Base-by-base conservation (phyloP, 2,113 vertebrate genomes). In the Mesocricetus auratus region DNA sequence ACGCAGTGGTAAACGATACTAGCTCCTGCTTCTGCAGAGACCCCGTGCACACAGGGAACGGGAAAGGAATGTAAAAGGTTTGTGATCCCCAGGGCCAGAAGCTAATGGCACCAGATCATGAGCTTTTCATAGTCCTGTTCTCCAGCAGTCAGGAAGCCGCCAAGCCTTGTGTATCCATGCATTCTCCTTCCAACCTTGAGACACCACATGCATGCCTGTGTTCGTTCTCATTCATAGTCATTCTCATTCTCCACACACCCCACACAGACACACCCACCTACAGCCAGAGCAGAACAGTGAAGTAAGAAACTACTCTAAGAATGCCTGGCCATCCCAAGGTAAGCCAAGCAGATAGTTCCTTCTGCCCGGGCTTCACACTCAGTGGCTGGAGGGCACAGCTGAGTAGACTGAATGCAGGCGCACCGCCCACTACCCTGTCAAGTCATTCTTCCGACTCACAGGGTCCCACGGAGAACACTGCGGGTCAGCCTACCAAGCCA, bases 91-190 rank as follows among this genome's bases (percentile, higher is more conserved):
- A 39, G 33, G 22, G 29, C 50, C 50, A 1, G 33, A 56, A 26
- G 42, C 24, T n/a, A 31, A 11, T 0, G 0, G 26, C 9, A 0
- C 31, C 69, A 22, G 13, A 0, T 64, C 50, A 26, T 4, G 2
- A 64, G 17, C 33, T 71, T 71, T 21, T 12, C 1, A 9, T 39
- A 2, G 5, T 13, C 7, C 60, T 42, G 1, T 12, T 66, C 26
- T 60, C 29, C 13, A 47, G 10, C 29, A 68, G 45, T n/a, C 42
- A n/a, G 17, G 16, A 50, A 11, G 12, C 16, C 0, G 29, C 68
- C 29, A 42, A 0, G 8, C 31, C 24, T 71, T 77, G 50, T 19
- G 21, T 11, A 86, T 39, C 31, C 39, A 19, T 1, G 36, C 47
- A 19, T 47, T 53, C 39, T 15, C 26, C 60, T n/a, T 78, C n/a